These are phyloP conservation scores for Gryllus bimaculatus DNA, from an alignment of 1,140 invertebrate genomes.

Conservation along the genomic window DNA sequence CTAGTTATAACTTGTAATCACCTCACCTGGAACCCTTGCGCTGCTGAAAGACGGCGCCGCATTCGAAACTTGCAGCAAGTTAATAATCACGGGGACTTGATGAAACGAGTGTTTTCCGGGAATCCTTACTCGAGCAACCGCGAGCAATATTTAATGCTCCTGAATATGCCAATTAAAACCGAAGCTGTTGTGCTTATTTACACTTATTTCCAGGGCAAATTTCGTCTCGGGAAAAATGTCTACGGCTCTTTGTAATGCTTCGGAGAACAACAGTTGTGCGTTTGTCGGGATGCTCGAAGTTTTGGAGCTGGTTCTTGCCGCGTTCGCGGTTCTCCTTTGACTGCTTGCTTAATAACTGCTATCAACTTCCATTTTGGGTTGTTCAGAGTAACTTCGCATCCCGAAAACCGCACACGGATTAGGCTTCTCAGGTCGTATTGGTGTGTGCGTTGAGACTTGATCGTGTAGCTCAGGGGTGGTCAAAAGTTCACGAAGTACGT, in stretches of 20 bases:
- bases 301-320: no score
- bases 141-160: neutral
- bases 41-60: neutral
- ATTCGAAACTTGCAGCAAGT: conserved; percentile 1
- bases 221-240: neutral
- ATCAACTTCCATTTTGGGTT: no score
- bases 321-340: no score
- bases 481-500: no score
- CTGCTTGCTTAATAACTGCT: no score
- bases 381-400: no score
- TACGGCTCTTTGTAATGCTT: neutral
- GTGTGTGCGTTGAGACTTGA: no score
- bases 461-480: no score
- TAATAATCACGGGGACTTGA: neutral
- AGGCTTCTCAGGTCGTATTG: no score
- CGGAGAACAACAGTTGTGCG: neutral
- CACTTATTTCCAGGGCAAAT: neutral
- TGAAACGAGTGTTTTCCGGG: neutral
- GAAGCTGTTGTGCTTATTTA: neutral
- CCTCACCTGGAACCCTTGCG: neutral
- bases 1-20: conserved; percentile 5
- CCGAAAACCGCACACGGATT: no score
- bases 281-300: no score
- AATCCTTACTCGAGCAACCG: neutral
- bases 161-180: neutral